Evolutionary conservation across 1,140 invertebrate species (phyloP).

Genomic region (Psilanteris sp.): DNA sequence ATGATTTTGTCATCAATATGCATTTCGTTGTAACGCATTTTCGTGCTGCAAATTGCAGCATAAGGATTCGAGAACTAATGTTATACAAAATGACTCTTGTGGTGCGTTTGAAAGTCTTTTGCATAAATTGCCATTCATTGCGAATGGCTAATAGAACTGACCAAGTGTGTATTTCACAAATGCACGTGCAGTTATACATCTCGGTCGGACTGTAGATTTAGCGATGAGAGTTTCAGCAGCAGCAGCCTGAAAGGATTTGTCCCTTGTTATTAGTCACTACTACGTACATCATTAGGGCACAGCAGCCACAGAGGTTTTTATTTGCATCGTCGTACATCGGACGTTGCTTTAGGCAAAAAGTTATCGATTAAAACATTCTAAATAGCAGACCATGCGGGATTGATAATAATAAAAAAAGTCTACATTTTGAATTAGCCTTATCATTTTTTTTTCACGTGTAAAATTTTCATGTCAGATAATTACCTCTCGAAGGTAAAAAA

Average conservation of each 20-base stretch:
- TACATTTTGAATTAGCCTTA: no score
- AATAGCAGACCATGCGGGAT: no score
- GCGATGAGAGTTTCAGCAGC: constrained; percentile 41
- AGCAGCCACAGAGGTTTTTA: constrained; percentile 9
- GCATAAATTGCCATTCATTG: constrained; percentile 27
- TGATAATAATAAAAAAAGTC: no score
- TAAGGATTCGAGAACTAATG: no score
- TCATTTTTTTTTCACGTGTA: no score
- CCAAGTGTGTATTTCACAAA: constrained; percentile 40
- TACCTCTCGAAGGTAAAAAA: no score
- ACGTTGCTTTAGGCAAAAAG: no score
- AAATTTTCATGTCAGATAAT: no score
- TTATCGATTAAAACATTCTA: no score
- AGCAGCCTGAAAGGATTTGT: constrained; percentile 45
- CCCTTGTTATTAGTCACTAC: constrained; percentile 48
- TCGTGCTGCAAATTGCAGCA: no score
- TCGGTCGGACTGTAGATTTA: constrained; percentile 62
- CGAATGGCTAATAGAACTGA: constrained; percentile 18
- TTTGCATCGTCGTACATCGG: constrained; percentile 2
- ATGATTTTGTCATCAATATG: no score
- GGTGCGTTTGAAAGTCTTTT: constrained; percentile 3
- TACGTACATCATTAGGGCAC: constrained; percentile 19
- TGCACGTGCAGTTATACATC: constrained; percentile 20
- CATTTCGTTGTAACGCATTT: no score
- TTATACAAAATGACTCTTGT: background rate